Conservation (phyloP, 2,888 invertebrate genomes). For the Sinopyrophorus schimmeli region DNA sequence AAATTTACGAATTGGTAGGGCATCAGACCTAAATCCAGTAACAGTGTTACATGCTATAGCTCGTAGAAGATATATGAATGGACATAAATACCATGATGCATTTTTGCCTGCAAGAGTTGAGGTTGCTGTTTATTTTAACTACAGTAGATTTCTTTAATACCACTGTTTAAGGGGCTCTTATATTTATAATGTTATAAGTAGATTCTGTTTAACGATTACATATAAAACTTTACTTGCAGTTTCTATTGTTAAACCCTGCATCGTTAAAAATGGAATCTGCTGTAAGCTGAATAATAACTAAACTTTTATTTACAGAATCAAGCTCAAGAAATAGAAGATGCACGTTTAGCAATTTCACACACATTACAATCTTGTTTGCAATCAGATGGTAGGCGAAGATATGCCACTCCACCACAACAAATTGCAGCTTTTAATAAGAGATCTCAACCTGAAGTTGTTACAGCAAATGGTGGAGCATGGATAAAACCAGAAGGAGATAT, state of each 20-base stretch:
- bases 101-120: conserved; percentile 69
- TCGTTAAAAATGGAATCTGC: too few relatives aligned
- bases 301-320: conserved; percentile 50
- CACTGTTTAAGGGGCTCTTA: too few relatives aligned
- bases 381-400: conserved; percentile 77
- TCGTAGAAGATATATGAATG: conserved; percentile 62
- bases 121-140: too few relatives aligned
- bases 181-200: too few relatives aligned
- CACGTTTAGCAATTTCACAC: conserved; percentile 79
- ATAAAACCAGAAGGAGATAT: conserved; percentile 66
- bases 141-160: too few relatives aligned
- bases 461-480: conserved; percentile 64
- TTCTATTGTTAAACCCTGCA: too few relatives aligned
- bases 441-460: conserved; percentile 70
- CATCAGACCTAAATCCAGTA: conserved; percentile 85
- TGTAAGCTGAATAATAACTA: too few relatives aligned
- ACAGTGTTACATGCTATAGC: conserved; percentile 86
- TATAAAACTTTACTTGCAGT: too few relatives aligned
- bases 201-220: too few relatives aligned
- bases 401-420: conserved; percentile 88
- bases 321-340: conserved; percentile 81
- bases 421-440: conserved; percentile 85
- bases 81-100: conserved; percentile 61
- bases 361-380: conserved; percentile 85
- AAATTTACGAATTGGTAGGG: conserved; percentile 85